These are phyloP conservation scores for Enteromius fasciolatus DNA, from an alignment of 2,797 vertebrate species.

Conservation along the genomic window DNA sequence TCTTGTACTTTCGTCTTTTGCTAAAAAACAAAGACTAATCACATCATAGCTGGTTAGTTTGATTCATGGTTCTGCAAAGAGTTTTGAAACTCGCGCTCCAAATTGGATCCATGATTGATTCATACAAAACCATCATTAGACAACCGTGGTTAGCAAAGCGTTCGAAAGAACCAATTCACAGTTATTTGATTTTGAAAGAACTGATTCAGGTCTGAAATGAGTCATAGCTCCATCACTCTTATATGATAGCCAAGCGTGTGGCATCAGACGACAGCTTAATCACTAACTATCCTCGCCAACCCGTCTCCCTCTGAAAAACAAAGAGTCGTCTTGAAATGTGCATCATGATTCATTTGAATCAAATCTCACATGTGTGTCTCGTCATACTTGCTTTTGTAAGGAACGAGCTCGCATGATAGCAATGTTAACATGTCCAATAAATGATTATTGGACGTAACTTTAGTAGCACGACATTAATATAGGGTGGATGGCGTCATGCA, in stretches of 20 bases:
- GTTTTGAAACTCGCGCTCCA: neutral
- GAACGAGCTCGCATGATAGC: neutral
- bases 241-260: neutral
- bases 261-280: neutral
- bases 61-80: neutral
- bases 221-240: neutral
- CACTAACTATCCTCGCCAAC: neutral
- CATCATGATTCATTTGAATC: neutral
- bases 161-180: neutral
- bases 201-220: neutral
- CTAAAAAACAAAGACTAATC: neutral
- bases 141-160: neutral
- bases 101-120: too few species aligned
- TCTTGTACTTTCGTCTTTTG: neutral
- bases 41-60: neutral
- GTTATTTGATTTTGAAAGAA: neutral
- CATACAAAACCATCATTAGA: neutral
- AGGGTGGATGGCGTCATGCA: neutral
- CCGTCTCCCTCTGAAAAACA: neutral
- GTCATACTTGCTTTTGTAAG: neutral
- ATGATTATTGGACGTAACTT: neutral
- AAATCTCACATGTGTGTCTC: neutral
- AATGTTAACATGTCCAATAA: neutral
- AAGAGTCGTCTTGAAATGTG: neutral
- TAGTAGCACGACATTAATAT: neutral